phyloP scores from a whole-genome alignment of 2,888 invertebrate genomes.

The Cabera pusaria region DNA sequence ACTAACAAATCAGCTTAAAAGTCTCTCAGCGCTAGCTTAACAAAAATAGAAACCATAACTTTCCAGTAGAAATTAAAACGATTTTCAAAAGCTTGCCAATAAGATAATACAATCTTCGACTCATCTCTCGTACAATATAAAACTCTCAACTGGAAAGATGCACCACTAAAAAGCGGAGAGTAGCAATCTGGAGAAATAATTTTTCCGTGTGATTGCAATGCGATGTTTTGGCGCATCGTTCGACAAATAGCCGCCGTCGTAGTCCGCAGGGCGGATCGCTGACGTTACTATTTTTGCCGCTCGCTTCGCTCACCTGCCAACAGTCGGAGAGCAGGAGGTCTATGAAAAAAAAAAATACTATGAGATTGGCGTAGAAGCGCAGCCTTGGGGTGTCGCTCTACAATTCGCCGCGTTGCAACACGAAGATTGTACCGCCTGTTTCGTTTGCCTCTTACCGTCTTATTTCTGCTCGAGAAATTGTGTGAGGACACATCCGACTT shows the following conservation, averaged over 20 bases:
- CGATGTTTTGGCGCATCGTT: constrained; percentile 81
- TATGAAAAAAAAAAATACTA: constrained; percentile 65
- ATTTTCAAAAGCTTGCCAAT: constrained; percentile 70
- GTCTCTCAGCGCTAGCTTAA: constrained; percentile 14
- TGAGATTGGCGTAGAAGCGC: constrained; percentile 71
- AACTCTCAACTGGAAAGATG: constrained; percentile 69
- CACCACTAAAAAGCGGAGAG: constrained; percentile 70
- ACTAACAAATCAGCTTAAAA: constrained; percentile 14
- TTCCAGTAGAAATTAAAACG: constrained; percentile 67
- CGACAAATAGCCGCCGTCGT: constrained; percentile 73
- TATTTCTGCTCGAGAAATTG: constrained; percentile 73
- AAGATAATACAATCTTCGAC: constrained; percentile 73
- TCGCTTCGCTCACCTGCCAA: constrained; percentile 45
- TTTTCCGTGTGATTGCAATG: constrained; percentile 77
- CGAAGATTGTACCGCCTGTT: constrained; percentile 77
- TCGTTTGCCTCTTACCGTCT: constrained; percentile 77
- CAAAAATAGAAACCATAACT: constrained; percentile 38
- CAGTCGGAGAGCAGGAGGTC: constrained; percentile 37
- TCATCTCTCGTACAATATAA: constrained; percentile 69
- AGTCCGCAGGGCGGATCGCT: constrained; percentile 73
- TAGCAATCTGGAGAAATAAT: constrained; percentile 75
- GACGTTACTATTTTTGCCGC: constrained; percentile 70
- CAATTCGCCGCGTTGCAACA: constrained; percentile 76
- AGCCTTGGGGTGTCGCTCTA: constrained; percentile 69
- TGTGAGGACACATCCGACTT: constrained; percentile 61